Evolutionary conservation across 2,888 invertebrate species (phyloP), one percentile per base, ranked within the genome.

Genomic region (Clostera curtula): DNA sequence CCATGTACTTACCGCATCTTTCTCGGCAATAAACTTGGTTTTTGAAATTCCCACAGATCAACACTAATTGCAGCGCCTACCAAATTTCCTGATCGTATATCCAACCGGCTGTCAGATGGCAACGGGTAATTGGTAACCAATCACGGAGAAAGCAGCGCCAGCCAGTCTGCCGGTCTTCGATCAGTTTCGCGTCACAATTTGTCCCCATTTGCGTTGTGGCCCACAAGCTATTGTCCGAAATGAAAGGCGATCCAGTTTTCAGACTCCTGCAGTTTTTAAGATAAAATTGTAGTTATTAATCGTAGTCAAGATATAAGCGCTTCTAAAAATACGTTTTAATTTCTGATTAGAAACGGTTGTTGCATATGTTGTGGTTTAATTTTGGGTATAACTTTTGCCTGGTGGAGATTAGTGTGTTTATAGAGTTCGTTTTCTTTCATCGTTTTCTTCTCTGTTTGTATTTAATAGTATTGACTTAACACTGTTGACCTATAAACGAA

Each of bases 71-170:
- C 42, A 46, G 25, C 36, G 22, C 38, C 43, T 39, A 35, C 42
- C 41, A 36, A 46, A 46, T 47, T 45, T 43, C 36, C 43, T 31
- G 43, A 38, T 45, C 36, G 43, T 55, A 53, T 47, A 61, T 57
- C 50, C 49, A 37, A 41, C 25, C 32, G 17, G 27, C 43, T 49
- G 44, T 35, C 58, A 51, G 51, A 40, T 46, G 50, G 48, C 50
- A 49, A 50, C 50, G 51, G 51, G 56, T 70, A 70, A 73, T 70
- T 66, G 61, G 60, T 49, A 36, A 50, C 56, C 69, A 64, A 68
- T 69, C 64, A 60, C 43, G 59, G 74, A 55, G 74, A 75, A 74
- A 74, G 74, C 57, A 41, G 48, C 44, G 56, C 33, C 49, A 33
- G 29, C 26, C 40, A 40, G 48, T 48, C 51, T 49, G 43, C 42